A percentile compares a stretch with the other conserved stretches of the same genome.
Conservation (phyloP, 1,140 invertebrate species). For the Lepidurus apus region DNA sequence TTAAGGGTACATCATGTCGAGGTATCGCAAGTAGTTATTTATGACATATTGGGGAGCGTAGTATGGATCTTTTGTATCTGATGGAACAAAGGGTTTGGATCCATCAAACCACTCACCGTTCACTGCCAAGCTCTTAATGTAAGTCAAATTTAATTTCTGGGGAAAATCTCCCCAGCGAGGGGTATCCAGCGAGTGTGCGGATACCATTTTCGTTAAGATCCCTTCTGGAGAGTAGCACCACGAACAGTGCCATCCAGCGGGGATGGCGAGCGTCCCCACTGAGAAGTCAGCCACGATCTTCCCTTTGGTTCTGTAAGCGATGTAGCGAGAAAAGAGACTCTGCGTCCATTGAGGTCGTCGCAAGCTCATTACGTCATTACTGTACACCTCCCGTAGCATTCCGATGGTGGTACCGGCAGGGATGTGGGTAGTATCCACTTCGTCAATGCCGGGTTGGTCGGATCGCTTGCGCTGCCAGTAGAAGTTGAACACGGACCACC, state of each 20-base stretch:
- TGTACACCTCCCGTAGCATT: slow-evolving; percentile 25
- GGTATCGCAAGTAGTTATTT: slow-evolving; percentile 13
- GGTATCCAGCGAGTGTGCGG: slow-evolving; percentile 38
- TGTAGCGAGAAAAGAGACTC: slow-evolving; percentile 1
- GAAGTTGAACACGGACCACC: slow-evolving; percentile 62
- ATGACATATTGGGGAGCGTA: slow-evolving; percentile 28
- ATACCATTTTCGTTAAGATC: slow-evolving; percentile 50
- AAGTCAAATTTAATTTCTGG: slow-evolving; percentile 52
- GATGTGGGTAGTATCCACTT: neutral
- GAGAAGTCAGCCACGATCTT: neutral
- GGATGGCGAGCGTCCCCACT: neutral
- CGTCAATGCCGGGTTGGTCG: neutral
- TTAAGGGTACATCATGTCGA: slow-evolving; percentile 27
- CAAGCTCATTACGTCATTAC: neutral
- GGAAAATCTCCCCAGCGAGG: slow-evolving; percentile 36
- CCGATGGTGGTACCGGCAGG: neutral
- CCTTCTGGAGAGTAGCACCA: slow-evolving; percentile 56
- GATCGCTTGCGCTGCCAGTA: slow-evolving; percentile 52
- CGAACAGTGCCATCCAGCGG: slow-evolving; percentile 41
- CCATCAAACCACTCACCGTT: slow-evolving; percentile 58
- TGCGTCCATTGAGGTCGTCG: slow-evolving; percentile 19
- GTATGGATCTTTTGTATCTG: slow-evolving; percentile 20
- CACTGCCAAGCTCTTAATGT: slow-evolving; percentile 56
- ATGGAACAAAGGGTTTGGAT: slow-evolving; percentile 36
- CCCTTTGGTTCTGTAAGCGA: slow-evolving; percentile 4